A percentile compares a stretch with the other conserved stretches of the same genome.
These are phyloP conservation scores for Plectrocnemia conspersa DNA, from an alignment of 1,140 invertebrate genomes.

Conservation along the genomic window DNA sequence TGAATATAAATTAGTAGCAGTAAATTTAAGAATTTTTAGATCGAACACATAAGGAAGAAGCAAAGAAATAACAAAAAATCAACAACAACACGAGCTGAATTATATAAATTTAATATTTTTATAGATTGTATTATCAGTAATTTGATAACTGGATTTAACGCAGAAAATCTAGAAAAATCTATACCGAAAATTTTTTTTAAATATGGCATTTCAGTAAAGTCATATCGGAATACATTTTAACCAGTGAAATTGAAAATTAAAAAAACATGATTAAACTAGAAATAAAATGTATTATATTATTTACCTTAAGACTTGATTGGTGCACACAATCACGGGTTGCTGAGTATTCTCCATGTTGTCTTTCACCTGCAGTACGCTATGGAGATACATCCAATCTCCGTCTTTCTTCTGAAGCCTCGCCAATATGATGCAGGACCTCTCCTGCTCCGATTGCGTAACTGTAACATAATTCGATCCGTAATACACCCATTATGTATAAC, in stretches of 20 bases:
- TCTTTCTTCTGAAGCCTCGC: conserved; percentile 79
- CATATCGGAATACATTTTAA: too few relatives aligned
- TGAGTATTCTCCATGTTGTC: conserved; percentile 83
- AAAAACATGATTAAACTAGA: neutral
- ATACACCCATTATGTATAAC: too few relatives aligned
- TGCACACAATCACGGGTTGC: conserved; percentile 92
- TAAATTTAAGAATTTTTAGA: too few relatives aligned
- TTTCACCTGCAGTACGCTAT: conserved; percentile 89
- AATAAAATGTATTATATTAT: conserved; percentile 19
- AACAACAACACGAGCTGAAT: too few relatives aligned
- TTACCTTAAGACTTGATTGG: conserved; percentile 94
- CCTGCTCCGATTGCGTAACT: conserved; percentile 95
- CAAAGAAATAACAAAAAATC: too few relatives aligned
- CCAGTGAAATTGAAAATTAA: neutral
- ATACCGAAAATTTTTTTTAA: neutral
- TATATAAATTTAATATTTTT: too few relatives aligned
- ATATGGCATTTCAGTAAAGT: too few relatives aligned
- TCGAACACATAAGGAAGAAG: too few relatives aligned
- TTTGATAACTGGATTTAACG: too few relatives aligned
- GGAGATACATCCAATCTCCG: conserved; percentile 92
- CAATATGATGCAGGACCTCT: conserved; percentile 90
- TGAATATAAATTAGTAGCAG: too few relatives aligned
- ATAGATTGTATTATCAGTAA: too few relatives aligned
- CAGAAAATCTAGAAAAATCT: neutral
- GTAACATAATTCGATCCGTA: too few relatives aligned